These are phyloP conservation scores for Tineola bisselliella DNA, from an alignment of 2,888 invertebrate genomes.

Conservation along the genomic window DNA sequence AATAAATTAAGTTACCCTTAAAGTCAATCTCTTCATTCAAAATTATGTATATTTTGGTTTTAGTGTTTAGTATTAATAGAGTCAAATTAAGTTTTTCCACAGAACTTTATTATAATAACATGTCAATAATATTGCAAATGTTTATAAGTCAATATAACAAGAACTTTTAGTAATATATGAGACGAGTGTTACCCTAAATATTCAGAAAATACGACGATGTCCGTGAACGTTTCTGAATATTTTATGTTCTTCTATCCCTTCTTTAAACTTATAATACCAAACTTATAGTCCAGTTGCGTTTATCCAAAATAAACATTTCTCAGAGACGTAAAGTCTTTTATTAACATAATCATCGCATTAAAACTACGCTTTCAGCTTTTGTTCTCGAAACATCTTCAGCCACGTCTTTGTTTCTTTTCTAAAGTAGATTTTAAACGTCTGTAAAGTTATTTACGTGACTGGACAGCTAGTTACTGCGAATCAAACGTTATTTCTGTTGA, in stretches of 20 bases:
- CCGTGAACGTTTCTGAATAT: not conserved
- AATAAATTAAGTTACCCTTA: not conserved
- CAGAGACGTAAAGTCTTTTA: not conserved
- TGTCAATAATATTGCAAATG: too few species aligned
- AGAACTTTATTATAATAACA: too few species aligned
- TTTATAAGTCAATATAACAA: too few species aligned
- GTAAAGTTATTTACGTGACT: constrained; percentile 13
- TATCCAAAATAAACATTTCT: not conserved
- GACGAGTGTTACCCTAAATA: too few species aligned
- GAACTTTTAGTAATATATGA: too few species aligned
- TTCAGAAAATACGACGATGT: not conserved
- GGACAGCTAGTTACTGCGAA: not conserved
- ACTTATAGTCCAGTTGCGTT: not conserved
- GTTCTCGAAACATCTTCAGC: not conserved
- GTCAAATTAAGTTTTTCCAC: too few species aligned
- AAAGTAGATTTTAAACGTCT: constrained; percentile 12
- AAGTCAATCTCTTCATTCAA: not conserved
- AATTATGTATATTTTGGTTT: too few species aligned
- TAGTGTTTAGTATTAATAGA: too few species aligned
- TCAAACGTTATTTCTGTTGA: not conserved
- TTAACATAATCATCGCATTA: not conserved
- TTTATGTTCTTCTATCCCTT: not conserved
- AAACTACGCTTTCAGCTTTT: not conserved
- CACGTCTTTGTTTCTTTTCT: not conserved
- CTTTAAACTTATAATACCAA: not conserved